Evolutionary conservation across 2,113 vertebrate genomes (phyloP), one percentile per base, ranked within the genome.

Genomic region (Synodontis membranacea): DNA sequence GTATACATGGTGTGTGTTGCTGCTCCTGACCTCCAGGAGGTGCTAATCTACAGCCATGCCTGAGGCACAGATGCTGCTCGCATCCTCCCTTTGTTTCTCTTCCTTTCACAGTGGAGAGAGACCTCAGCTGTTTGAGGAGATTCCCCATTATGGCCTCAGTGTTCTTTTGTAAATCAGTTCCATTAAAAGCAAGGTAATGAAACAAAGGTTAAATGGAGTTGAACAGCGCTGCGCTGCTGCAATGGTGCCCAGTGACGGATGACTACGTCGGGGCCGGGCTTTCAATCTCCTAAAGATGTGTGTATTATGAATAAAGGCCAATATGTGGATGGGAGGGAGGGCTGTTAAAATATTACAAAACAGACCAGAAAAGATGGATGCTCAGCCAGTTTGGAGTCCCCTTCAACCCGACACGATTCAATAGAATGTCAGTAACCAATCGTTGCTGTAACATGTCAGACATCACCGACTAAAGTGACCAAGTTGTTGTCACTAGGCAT

Each of bases 141-240:
- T 93, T 94, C 94, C 93, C 93, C 91, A 95, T 96, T 95, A 96
- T 95, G 93, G 94, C 93, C 92, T 94, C 94, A 95, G 92, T 96
- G 94, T 95, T 95, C 95, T 95, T 95, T 95, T 94, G 92, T 94
- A 95, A 95, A 95, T 95, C 90, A 94, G 94, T 95, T 96, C 94
- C 94, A 95, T 95, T 95, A 96, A 95, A 94, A 94, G 93, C 91
- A 94, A 90, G 90, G 90, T 92, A 90, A 95, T 94, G 95, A 95
- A 95, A 88, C 93, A 94, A 95, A 95, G 95, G 94, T 95, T 94
- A 95, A 94, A 93, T 93, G 94, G 92, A 93, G 94, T 92, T 91
- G 93, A 90, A 93, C 91, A 90, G 88, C 74, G 89, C 91, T 92
- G 91, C 92, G 88, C 88, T 92, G 88, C 89, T 91, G 91, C 76